Percentiles rank a stretch among this genome's conserved stretches.
These are phyloP conservation scores for Pristionchus exspectatus DNA, from an alignment of 2,888 invertebrate genomes.

Conservation along the genomic window DNA sequence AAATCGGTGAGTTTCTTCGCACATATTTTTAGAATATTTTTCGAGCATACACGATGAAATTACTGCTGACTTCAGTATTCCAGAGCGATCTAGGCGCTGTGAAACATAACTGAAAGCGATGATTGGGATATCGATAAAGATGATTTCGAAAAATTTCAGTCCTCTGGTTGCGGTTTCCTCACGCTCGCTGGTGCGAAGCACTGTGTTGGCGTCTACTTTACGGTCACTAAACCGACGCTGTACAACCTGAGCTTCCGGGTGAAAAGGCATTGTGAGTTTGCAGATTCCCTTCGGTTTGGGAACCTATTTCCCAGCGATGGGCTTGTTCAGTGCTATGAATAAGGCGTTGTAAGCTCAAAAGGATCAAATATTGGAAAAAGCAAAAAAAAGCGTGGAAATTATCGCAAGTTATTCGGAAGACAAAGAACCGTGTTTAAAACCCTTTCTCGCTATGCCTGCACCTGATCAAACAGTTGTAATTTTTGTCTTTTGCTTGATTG, in stretches of 20 bases:
- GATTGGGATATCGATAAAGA: too few relatives aligned
- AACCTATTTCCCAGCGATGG: too few relatives aligned
- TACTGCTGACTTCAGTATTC: too few relatives aligned
- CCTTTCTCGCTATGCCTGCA: background rate
- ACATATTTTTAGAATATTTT: too few relatives aligned
- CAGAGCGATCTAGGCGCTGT: too few relatives aligned
- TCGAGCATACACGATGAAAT: too few relatives aligned
- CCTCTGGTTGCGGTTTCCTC: slow-evolving; percentile 25
- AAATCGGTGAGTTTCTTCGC: slow-evolving; percentile 37
- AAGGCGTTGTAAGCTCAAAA: too few relatives aligned
- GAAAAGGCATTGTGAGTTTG: slow-evolving; percentile 19
- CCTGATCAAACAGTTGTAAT: background rate
- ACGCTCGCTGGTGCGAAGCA: background rate
- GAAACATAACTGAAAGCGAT: too few relatives aligned
- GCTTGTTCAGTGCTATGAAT: too few relatives aligned
- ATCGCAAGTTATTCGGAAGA: background rate
- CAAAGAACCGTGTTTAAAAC: background rate
- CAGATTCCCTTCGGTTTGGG: too few relatives aligned
- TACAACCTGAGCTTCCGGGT: slow-evolving; percentile 33
- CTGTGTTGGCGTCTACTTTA: slow-evolving; percentile 31
- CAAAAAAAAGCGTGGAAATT: background rate
- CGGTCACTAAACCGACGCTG: background rate
- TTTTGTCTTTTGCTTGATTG: too few relatives aligned
- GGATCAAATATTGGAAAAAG: background rate
- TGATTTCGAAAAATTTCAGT: background rate